Conservation (phyloP, 2,888 invertebrate genomes). For the Auanema sp. region DNA sequence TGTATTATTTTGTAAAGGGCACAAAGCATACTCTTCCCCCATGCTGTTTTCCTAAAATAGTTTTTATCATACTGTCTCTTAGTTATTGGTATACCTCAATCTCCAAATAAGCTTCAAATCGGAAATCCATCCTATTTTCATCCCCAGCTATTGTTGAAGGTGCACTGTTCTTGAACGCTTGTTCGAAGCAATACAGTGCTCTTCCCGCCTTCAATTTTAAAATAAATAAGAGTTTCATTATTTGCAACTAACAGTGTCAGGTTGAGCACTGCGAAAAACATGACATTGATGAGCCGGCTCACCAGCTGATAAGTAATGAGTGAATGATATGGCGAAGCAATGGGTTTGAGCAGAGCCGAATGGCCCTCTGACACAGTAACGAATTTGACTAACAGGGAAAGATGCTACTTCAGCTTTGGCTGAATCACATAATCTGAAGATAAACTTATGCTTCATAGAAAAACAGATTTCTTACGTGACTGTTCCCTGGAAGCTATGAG, state of each 20-base stretch:
- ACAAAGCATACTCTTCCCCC: conserved; percentile 73
- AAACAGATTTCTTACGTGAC: conserved; percentile 77
- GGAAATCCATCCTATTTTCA: conserved; percentile 71
- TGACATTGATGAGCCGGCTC: conserved; percentile 83
- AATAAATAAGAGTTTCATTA: conserved; percentile 1
- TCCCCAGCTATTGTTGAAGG: conserved; percentile 19
- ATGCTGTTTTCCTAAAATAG: conserved; percentile 18
- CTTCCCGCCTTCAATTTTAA: conserved; percentile 67
- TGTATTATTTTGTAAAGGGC: conserved; percentile 67
- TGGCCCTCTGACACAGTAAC: conserved; percentile 87
- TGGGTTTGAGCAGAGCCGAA: conserved; percentile 78
- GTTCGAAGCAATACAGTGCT: conserved; percentile 79
- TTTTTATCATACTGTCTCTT: background rate
- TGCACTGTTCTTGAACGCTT: conserved; percentile 81
- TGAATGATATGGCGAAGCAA: conserved; percentile 98
- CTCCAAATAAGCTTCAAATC: conserved; percentile 87
- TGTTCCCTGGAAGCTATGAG: conserved; percentile 85
- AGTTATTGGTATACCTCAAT: conserved; percentile 69
- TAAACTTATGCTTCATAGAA: conserved; percentile 1
- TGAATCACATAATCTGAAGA: conserved; percentile 75
- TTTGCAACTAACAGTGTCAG: conserved; percentile 46
- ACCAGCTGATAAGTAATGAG: conserved; percentile 64
- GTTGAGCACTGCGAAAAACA: conserved; percentile 77
- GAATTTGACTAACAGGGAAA: conserved; percentile 72
- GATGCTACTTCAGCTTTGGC: conserved; percentile 81